Evolutionary conservation across 1,140 invertebrate species (phyloP), one percentile per base, ranked within the genome.

Genomic region (Lucilia cuprina): DNA sequence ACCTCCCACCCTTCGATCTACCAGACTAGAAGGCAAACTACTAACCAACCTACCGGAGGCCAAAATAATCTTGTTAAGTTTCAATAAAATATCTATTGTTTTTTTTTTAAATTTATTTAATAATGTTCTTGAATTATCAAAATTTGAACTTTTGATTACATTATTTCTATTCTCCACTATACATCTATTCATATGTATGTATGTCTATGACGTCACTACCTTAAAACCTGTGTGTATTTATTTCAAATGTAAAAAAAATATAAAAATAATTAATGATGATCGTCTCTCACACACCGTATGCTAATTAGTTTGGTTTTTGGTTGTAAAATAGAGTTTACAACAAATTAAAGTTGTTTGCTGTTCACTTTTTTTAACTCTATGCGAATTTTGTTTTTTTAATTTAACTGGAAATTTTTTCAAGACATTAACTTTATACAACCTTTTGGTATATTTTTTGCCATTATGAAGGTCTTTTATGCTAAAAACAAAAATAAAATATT

Each of bases 311-410:
- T 70, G 65, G 55, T 60, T 60, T 60, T 60, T 14, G 55, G 65
- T 70, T 70, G 65, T 70, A 70, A 70, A 70, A 70, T 70, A 70
- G 21, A 70, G 65, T 70, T 70, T 70, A 70, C 65, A 70, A 70
- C 65, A 70, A 70, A 70, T 25, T 70, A 70, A 70, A 21, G 55
- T 60, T 60, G 55, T 60, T 7, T 17, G 55, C 5, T 60, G n/a
- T 60, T 60, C 13, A 7, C 7, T 12, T 60, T n/a, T 60, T 60
- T 60, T 17, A 30, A 30, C 5, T 60, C 3, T n/a, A 60, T 14
- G 55, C n/a, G 55, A n/a, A n/a, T 60, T 17, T 60, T 7, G 10
- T 5, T 70, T 9, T 70, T 25, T 70, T 70, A 21, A n/a, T 25
- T 70, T 70, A 70, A 70, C n/a, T 55, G 50, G 50, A 55, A 17